A percentile compares a stretch with the other conserved stretches of the same genome.
phyloP scores from a whole-genome alignment of 1,140 invertebrate genomes.

The Dendroctonus ponderosae region DNA sequence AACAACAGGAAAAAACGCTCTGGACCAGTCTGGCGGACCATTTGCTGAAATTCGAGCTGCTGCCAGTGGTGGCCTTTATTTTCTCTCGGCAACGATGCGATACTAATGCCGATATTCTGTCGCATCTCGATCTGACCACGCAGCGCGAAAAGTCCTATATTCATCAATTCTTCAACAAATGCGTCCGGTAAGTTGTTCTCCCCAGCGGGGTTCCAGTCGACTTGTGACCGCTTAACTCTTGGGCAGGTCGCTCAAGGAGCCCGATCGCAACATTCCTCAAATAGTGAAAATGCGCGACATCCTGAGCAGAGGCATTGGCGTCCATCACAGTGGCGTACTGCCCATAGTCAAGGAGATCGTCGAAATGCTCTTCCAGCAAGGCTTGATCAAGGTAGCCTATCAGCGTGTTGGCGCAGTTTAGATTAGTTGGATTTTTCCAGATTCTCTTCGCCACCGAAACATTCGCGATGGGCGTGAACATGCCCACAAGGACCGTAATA shows the following conservation, averaged over 20 bases:
- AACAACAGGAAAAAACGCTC: conserved; percentile 75
- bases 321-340: conserved; percentile 96
- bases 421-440: conserved; percentile 49
- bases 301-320: conserved; percentile 85
- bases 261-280: conserved; percentile 87
- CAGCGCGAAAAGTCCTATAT: conserved; percentile 81
- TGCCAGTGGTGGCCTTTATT: conserved; percentile 93
- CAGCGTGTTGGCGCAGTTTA: too few relatives aligned
- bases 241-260: conserved; percentile 77
- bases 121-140: conserved; percentile 78
- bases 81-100: conserved; percentile 86
- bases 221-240: too few relatives aligned
- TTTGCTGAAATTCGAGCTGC: conserved; percentile 73
- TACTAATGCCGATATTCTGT: conserved; percentile 70
- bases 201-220: too few relatives aligned
- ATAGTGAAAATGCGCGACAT: conserved; percentile 75
- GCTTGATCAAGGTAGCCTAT: conserved; percentile 86
- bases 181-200: too few relatives aligned
- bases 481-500: conserved; percentile 96
- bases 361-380: conserved; percentile 92
- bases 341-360: conserved; percentile 98
- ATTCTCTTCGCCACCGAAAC: conserved; percentile 97
- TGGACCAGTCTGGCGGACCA: conserved; percentile 84
- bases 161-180: conserved; percentile 78
- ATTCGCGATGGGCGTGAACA: conserved; percentile 99